Evolutionary conservation across 2,797 vertebrate species (phyloP).

Genomic region (Ctenopoma kingsleyae): DNA sequence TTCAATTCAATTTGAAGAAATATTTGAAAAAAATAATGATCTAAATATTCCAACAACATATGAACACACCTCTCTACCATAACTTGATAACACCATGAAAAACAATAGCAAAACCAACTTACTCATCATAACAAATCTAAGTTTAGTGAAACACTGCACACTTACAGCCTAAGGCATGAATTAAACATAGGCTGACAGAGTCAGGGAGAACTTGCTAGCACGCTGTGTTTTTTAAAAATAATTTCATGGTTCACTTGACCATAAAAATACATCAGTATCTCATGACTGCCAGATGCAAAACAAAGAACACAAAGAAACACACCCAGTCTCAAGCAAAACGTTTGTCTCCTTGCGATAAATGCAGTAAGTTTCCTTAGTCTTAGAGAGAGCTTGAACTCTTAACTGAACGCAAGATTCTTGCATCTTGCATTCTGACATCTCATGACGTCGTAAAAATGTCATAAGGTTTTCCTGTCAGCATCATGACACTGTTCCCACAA

Average conservation of each 20-base stretch:
- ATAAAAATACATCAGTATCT: constrained; percentile 35
- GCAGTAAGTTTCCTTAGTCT: background rate
- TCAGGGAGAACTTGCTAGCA: constrained; percentile 11
- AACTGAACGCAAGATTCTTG: background rate
- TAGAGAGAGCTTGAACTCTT: no score
- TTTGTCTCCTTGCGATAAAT: background rate
- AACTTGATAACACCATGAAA: background rate
- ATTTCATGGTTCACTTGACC: constrained; percentile 12
- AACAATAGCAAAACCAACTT: background rate
- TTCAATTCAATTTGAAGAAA: background rate
- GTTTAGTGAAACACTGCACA: constrained; percentile 27
- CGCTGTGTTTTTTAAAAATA: constrained; percentile 12
- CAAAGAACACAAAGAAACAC: constrained; percentile 5
- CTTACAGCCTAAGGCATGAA: constrained; percentile 12
- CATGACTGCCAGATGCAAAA: constrained; percentile 23
- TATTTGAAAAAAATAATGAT: background rate
- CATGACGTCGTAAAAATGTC: no score
- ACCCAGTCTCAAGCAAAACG: background rate
- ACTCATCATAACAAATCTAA: constrained; percentile 34
- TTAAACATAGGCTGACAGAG: constrained; percentile 25
- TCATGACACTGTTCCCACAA: background rate
- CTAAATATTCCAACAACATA: background rate
- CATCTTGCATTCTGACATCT: background rate
- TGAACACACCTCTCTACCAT: background rate
- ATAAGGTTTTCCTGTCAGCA: background rate